These are phyloP conservation scores for Eciton burchellii DNA, from an alignment of 1,140 invertebrate genomes.

Conservation along the genomic window DNA sequence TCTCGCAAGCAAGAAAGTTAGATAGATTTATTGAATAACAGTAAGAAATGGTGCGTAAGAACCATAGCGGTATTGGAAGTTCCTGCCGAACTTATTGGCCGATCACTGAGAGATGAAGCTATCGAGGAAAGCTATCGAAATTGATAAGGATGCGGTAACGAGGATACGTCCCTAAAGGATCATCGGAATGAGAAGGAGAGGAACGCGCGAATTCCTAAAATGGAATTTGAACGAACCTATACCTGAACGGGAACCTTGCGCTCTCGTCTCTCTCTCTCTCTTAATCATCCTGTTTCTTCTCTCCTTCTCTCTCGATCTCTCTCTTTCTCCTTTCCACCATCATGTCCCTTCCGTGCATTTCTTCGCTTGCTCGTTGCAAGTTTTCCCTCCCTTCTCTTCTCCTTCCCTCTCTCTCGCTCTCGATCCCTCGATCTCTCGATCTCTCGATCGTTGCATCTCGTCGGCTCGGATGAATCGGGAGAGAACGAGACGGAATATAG, in stretches of 20 bases:
- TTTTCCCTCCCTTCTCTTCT: not conserved
- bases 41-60: slow-evolving; percentile 20
- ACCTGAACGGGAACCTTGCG: slow-evolving; percentile 79
- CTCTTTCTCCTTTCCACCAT: slow-evolving; percentile 47
- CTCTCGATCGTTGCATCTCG: slow-evolving; percentile 20
- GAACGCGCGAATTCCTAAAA: slow-evolving; percentile 70
- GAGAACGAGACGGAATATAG: slow-evolving; percentile 69
- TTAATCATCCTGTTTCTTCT: slow-evolving; percentile 17
- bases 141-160: slow-evolving; percentile 38
- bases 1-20: no score
- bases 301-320: slow-evolving; percentile 61
- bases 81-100: not conserved
- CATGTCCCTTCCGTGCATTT: slow-evolving; percentile 73
- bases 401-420: slow-evolving; percentile 55
- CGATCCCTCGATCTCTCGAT: not conserved
- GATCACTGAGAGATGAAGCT: slow-evolving; percentile 5
- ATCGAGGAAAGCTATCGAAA: slow-evolving; percentile 24
- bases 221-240: slow-evolving; percentile 79
- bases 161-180: slow-evolving; percentile 18
- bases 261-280: slow-evolving; percentile 67
- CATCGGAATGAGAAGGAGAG: not conserved
- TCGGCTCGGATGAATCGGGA: slow-evolving; percentile 26
- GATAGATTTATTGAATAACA: not conserved
- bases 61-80: no score
- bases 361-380: slow-evolving; percentile 65